phyloP scores from a whole-genome alignment of 1,140 invertebrate genomes.

The Plectus sambesii region DNA sequence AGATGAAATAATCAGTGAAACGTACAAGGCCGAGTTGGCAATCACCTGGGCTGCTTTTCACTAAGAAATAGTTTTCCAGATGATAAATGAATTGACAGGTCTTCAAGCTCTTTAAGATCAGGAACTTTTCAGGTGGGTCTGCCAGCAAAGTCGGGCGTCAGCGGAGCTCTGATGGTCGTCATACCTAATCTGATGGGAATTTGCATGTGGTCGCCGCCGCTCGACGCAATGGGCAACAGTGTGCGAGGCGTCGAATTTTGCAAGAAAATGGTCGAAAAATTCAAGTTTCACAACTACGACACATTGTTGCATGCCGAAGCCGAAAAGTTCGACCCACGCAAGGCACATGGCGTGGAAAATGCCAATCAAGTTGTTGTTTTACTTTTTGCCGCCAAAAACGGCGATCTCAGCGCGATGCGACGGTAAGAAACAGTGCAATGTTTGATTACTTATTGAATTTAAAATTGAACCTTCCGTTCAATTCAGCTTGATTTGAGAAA shows the following conservation, averaged over 20 bases:
- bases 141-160: constrained; percentile 90
- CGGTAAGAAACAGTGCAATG: too few relatives aligned
- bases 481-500: too few relatives aligned
- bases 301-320: constrained; percentile 78
- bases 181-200: constrained; percentile 95
- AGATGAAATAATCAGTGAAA: too few relatives aligned
- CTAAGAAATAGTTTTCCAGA: constrained; percentile 12
- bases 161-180: constrained; percentile 76
- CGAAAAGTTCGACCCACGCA: constrained; percentile 70
- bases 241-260: constrained; percentile 83
- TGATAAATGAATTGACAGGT: too few relatives aligned
- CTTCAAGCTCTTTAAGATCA: too few relatives aligned
- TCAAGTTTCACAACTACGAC: constrained; percentile 92
- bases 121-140: constrained; percentile 69
- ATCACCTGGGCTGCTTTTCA: too few relatives aligned
- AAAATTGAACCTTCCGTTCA: constrained; percentile 77
- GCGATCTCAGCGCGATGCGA: constrained; percentile 79
- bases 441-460: too few relatives aligned
- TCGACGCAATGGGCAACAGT: constrained; percentile 72
- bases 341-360: constrained; percentile 78
- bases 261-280: constrained; percentile 70
- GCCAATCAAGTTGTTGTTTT: constrained; percentile 81
- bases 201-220: constrained; percentile 78
- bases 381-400: constrained; percentile 81
- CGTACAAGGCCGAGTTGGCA: too few relatives aligned